Percentiles rank a stretch among this genome's conserved stretches.
Conservation (phyloP, 1,140 invertebrate species). For the Eueides isabella region DNA sequence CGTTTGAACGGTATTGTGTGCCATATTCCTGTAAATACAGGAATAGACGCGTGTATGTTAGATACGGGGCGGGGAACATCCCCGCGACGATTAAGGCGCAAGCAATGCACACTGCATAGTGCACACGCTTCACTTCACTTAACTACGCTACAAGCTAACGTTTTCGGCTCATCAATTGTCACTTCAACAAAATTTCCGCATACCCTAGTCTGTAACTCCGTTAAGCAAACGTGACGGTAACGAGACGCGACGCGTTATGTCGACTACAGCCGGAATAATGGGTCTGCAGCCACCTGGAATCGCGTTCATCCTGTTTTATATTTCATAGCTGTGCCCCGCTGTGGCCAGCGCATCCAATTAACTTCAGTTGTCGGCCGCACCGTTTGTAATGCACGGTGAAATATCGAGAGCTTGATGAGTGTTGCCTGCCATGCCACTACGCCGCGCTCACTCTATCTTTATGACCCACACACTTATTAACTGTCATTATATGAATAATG, state of each 20-base stretch:
- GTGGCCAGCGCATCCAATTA: constrained; percentile 76
- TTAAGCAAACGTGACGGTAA: constrained; percentile 54
- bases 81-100: not conserved
- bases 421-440: constrained; percentile 39
- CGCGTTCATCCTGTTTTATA: constrained; percentile 66
- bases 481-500: constrained; percentile 39
- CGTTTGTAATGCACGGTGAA: constrained; percentile 67
- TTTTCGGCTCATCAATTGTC: constrained; percentile 60
- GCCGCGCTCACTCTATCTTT: constrained; percentile 45
- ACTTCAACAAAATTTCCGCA: constrained; percentile 53
- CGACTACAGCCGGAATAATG: constrained; percentile 59
- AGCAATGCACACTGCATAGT: too few species aligned
- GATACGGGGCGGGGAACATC: not conserved
- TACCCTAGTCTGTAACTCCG: constrained; percentile 44
- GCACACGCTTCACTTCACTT: not conserved
- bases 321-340: constrained; percentile 63
- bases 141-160: constrained; percentile 41
- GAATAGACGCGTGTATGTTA: constrained; percentile 15
- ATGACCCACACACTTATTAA: constrained; percentile 42
- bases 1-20: constrained; percentile 72
- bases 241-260: constrained; percentile 60
- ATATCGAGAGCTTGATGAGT: constrained; percentile 72
- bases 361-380: constrained; percentile 68
- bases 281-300: constrained; percentile 61
- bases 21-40: constrained; percentile 45